phyloP scores from a whole-genome alignment of 64 coral and sea anemone species.

The Actinia equina region DNA sequence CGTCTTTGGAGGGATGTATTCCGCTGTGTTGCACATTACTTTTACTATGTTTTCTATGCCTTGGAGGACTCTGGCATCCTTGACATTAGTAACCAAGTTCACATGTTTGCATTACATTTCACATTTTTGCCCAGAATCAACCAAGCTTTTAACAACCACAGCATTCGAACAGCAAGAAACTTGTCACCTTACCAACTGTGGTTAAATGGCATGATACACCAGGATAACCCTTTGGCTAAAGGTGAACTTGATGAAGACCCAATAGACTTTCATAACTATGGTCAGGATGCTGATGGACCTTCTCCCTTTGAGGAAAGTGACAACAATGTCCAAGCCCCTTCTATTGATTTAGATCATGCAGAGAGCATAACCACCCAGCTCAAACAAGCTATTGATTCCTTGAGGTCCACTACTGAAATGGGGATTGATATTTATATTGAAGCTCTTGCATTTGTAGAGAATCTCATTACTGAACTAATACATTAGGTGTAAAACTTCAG shows the following conservation, averaged over 20 bases:
- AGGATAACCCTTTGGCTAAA: constrained; percentile 21
- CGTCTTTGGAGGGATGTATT: neutral
- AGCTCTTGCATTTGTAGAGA: too few relatives aligned
- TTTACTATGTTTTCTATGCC: constrained; percentile 33
- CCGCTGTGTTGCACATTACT: neutral
- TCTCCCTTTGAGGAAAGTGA: constrained; percentile 46
- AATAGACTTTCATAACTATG: neutral
- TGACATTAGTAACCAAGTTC: constrained; percentile 4
- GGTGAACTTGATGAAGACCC: constrained; percentile 35
- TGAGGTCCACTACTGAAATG: too few relatives aligned
- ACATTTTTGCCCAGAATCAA: constrained; percentile 39
- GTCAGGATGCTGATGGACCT: neutral
- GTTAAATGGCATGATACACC: constrained; percentile 49
- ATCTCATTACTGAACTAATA: too few relatives aligned
- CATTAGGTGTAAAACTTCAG: too few relatives aligned
- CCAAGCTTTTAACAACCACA: constrained; percentile 33
- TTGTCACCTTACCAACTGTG: neutral
- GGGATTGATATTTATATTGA: too few relatives aligned
- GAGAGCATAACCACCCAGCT: constrained; percentile 8
- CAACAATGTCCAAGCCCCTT: constrained; percentile 54
- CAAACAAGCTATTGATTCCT: too few relatives aligned
- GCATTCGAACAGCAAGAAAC: neutral
- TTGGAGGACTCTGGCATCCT: constrained; percentile 45
- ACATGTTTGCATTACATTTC: constrained; percentile 38
- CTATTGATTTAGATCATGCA: constrained; percentile 28